Evolutionary conservation across 2,797 vertebrate genomes (phyloP).

Genomic region (Galagoides demidoff): DNA sequence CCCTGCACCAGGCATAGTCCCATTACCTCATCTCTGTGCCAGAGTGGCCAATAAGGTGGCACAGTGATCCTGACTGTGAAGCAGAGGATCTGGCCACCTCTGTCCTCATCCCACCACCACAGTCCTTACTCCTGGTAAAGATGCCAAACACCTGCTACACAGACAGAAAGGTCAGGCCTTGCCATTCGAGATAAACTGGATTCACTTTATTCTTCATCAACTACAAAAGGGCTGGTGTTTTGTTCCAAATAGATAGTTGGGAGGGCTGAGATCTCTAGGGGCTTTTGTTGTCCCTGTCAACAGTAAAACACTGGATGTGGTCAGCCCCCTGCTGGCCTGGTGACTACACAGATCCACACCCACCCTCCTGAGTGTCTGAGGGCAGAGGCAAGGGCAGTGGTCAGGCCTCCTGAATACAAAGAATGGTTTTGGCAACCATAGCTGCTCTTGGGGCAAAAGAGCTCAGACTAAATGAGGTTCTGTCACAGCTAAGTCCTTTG

Average conservation of each 20-base stretch:
- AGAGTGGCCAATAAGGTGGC: no score
- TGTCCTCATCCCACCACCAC: background rate
- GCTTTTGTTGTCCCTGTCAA: background rate
- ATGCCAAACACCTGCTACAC: background rate
- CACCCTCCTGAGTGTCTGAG: background rate
- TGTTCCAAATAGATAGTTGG: background rate
- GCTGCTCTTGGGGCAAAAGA: background rate
- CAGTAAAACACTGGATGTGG: background rate
- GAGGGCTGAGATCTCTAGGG: background rate
- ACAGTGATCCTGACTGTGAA: background rate
- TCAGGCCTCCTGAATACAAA: background rate
- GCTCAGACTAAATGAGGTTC: background rate
- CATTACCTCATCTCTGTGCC: background rate
- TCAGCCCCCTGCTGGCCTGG: background rate
- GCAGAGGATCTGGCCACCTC: background rate
- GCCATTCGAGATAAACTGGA: background rate
- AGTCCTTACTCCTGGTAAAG: background rate
- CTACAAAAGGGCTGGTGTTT: constrained; percentile 61
- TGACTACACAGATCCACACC: background rate
- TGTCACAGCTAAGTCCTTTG: background rate
- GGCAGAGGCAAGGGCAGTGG: background rate
- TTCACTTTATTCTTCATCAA: constrained; percentile 56
- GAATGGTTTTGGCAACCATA: background rate
- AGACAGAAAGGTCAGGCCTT: background rate
- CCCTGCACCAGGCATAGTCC: background rate